phyloP scores from a whole-genome alignment of 2,888 invertebrate species.

The Stratiomys singularior region DNA sequence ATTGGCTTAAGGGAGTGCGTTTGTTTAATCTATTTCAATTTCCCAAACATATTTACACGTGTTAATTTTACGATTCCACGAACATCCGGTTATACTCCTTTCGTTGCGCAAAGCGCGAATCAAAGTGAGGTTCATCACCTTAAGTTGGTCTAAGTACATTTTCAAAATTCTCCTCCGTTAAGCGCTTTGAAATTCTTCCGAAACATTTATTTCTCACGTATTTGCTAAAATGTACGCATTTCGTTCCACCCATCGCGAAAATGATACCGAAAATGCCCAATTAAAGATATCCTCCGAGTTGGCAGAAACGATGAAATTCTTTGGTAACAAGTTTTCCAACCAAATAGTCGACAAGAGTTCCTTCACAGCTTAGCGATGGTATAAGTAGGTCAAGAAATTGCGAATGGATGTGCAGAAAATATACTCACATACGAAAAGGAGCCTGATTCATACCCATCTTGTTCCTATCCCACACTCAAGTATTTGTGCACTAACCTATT shows the following conservation, averaged over 20 bases:
- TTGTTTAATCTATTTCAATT: too few species aligned
- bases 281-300: background rate
- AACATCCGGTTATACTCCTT: too few species aligned
- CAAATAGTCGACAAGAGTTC: background rate
- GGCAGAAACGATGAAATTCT: background rate
- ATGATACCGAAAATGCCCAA: background rate
- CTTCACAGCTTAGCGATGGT: background rate
- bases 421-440: background rate
- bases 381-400: slow-evolving; percentile 2
- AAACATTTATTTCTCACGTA: background rate
- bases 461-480: background rate
- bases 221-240: background rate
- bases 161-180: background rate
- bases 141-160: too few species aligned
- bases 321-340: background rate
- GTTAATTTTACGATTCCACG: too few species aligned
- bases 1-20: too few species aligned
- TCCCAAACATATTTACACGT: too few species aligned
- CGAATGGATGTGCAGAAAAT: background rate
- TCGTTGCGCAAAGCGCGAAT: too few species aligned
- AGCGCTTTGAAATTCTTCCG: background rate
- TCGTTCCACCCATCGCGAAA: background rate
- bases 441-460: background rate
- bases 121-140: background rate
- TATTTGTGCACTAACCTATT: background rate